phyloP scores from a whole-genome alignment of 2,113 vertebrate genomes.

The Chloebia gouldiae region DNA sequence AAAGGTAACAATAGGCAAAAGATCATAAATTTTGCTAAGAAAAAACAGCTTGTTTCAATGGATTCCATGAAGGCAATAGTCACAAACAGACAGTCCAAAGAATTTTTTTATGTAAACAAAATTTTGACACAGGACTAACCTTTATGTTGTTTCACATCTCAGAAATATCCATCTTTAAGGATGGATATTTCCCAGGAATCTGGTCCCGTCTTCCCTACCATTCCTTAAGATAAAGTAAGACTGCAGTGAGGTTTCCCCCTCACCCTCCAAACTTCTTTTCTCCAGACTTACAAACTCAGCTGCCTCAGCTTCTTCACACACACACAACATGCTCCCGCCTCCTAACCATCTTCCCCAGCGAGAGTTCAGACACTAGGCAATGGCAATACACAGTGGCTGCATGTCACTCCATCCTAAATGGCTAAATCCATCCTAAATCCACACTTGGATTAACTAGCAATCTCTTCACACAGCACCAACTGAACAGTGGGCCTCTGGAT shows the following conservation, averaged over 20 bases:
- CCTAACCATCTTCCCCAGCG: neutral
- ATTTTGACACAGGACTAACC: neutral
- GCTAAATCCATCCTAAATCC: neutral
- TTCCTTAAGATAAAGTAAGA: neutral
- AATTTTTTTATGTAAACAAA: neutral
- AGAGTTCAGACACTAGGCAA: neutral
- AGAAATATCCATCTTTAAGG: neutral
- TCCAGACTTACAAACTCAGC: neutral
- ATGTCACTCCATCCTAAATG: neutral
- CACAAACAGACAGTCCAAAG: neutral
- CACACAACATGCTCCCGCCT: neutral
- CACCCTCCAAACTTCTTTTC: neutral
- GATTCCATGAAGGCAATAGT: neutral
- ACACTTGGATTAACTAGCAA: neutral
- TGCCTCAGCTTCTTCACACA: neutral
- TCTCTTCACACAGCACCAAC: neutral
- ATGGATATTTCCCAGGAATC: neutral
- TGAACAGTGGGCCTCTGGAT: neutral
- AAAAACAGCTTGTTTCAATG: neutral
- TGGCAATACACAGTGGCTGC: neutral
- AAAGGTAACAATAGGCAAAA: neutral
- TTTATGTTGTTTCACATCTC: neutral
- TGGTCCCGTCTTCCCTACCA: neutral
- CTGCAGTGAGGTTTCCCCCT: neutral
- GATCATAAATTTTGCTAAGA: neutral